Evolutionary conservation across 2,888 invertebrate genomes (phyloP).

Genomic region (Spialia ferax): DNA sequence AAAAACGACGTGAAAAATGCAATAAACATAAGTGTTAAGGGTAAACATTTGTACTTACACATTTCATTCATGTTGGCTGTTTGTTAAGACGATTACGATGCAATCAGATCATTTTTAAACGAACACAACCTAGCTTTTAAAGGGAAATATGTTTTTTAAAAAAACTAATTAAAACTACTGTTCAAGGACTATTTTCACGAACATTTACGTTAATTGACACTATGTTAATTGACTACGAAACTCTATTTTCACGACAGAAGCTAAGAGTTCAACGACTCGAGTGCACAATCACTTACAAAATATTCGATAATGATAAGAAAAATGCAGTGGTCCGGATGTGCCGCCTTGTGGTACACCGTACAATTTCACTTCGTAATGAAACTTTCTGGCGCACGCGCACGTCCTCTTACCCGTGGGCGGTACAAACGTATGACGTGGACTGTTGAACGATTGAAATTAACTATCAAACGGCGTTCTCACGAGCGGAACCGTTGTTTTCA

Average conservation of each 20-base stretch:
- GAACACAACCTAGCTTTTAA: background rate
- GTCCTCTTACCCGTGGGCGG: slow-evolving; percentile 78
- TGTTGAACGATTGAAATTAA: slow-evolving; percentile 62
- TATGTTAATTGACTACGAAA: slow-evolving; percentile 24
- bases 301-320: slow-evolving; percentile 47
- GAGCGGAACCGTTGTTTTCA: slow-evolving; percentile 53
- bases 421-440: slow-evolving; percentile 79
- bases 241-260: slow-evolving; percentile 44
- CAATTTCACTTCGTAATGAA: slow-evolving; percentile 60
- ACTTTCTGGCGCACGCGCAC: slow-evolving; percentile 68
- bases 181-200: background rate
- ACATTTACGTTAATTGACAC: slow-evolving; percentile 21
- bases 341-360: slow-evolving; percentile 61
- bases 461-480: slow-evolving; percentile 61
- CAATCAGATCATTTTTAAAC: slow-evolving; percentile 28
- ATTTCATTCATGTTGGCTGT: slow-evolving; percentile 65
- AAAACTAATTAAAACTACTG: background rate
- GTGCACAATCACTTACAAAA: slow-evolving; percentile 48
- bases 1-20: slow-evolving; percentile 27
- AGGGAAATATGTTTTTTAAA: background rate
- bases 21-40: background rate
- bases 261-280: slow-evolving; percentile 52
- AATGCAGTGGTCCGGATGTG: slow-evolving; percentile 54
- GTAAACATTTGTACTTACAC: slow-evolving; percentile 67
- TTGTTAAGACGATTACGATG: background rate